Percentiles rank a stretch among this genome's conserved stretches.
Conservation (phyloP, 2,888 invertebrate genomes). For the Meloe dianella region DNA sequence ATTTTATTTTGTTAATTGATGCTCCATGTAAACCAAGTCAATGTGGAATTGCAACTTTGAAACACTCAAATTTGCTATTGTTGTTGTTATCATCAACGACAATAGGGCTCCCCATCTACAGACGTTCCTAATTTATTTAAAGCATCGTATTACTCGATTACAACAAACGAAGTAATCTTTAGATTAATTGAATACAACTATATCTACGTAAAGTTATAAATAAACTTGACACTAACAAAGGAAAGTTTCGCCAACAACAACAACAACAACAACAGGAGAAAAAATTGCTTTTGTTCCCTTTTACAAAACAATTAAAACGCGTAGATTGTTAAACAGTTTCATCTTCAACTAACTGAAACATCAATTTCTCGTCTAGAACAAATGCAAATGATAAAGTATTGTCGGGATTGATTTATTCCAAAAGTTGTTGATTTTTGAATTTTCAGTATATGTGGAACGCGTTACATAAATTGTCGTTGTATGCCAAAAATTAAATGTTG, state of each 20-base stretch:
- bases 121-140: conserved; percentile 15
- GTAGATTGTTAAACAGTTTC: background rate
- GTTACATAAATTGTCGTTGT: background rate
- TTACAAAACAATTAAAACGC: background rate
- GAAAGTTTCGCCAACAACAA: background rate
- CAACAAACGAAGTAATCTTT: conserved; percentile 4
- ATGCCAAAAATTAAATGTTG: background rate
- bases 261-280: background rate
- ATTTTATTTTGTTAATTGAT: background rate
- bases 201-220: background rate
- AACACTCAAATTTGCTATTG: conserved; percentile 10
- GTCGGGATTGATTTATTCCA: background rate
- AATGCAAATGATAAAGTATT: background rate
- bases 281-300: background rate
- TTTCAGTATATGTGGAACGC: background rate
- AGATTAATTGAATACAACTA: background rate
- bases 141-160: background rate
- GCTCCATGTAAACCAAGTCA: background rate
- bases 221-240: background rate
- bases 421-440: no score
- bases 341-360: background rate
- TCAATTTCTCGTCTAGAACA: background rate
- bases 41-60: background rate
- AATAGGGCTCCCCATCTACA: conserved; percentile 10
- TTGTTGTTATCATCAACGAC: conserved; percentile 7